Conservation (phyloP, 2,888 invertebrate species). For the Quadriops clusia region DNA sequence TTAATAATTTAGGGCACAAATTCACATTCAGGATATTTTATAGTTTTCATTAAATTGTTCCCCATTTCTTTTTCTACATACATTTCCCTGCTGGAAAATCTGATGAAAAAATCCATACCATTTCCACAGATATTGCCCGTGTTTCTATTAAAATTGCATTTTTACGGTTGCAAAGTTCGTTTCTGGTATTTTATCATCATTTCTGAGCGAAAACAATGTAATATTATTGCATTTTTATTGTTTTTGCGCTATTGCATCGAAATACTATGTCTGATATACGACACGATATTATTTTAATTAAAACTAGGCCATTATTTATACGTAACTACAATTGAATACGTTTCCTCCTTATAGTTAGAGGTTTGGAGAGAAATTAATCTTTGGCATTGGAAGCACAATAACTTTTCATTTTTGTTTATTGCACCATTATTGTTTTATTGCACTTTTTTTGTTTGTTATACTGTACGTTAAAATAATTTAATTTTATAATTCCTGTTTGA, state of each 20-base stretch:
- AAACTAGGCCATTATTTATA: no score
- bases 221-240: slow-evolving; percentile 30
- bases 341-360: no score
- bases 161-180: slow-evolving; percentile 29
- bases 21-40: slow-evolving; percentile 23
- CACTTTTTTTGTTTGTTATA: no score
- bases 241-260: slow-evolving; percentile 27
- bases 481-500: no score
- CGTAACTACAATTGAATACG: no score
- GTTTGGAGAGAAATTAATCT: no score
- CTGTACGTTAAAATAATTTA: no score
- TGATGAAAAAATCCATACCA: slow-evolving; percentile 24
- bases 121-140: slow-evolving; percentile 24
- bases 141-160: slow-evolving; percentile 31
- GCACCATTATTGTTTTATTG: no score
- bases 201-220: slow-evolving; percentile 32
- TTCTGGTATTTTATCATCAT: slow-evolving; percentile 31
- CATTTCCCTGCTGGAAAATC: slow-evolving; percentile 24
- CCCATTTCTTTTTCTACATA: slow-evolving; percentile 22
- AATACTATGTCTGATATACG: slow-evolving; percentile 25
- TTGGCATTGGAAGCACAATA: no score
- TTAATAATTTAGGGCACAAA: slow-evolving; percentile 21
- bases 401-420: no score
- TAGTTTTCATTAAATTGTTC: slow-evolving; percentile 27
- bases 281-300: no score